phyloP scores from a whole-genome alignment of 2,888 invertebrate species.

The Periphyllus acericola region DNA sequence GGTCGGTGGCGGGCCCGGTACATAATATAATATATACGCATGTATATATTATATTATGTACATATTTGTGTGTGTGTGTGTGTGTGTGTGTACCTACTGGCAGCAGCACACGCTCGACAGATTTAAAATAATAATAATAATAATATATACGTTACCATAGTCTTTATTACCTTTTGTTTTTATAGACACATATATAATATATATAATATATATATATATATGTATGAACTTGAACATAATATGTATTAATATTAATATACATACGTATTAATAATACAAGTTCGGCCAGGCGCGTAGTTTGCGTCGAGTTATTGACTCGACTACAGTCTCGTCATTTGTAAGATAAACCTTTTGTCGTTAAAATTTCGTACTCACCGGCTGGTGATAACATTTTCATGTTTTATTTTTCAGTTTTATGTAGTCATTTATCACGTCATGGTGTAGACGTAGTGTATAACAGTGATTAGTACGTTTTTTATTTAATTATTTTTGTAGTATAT shows the following conservation, averaged over 20 bases:
- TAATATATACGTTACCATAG: neutral
- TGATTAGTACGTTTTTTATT: no score
- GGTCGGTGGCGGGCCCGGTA: neutral
- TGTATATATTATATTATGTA: neutral
- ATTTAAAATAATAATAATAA: neutral
- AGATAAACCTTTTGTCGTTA: neutral
- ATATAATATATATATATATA: no score
- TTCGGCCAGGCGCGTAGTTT: no score
- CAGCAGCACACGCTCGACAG: neutral
- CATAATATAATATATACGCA: neutral
- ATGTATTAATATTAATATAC: no score
- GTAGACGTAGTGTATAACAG: no score
- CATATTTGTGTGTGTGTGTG: neutral
- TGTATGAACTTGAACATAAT: no score
- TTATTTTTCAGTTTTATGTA: neutral
- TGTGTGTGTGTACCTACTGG: neutral
- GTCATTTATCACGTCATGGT: no score
- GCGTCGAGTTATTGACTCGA: neutral
- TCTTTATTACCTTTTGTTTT: neutral
- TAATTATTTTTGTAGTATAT: no score
- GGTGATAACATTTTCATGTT: neutral
- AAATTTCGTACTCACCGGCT: neutral
- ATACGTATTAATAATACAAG: no score
- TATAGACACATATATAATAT: neutral
- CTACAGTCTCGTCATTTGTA: neutral